phyloP scores from a whole-genome alignment of 2,113 vertebrate genomes.

The Numida meleagris region DNA sequence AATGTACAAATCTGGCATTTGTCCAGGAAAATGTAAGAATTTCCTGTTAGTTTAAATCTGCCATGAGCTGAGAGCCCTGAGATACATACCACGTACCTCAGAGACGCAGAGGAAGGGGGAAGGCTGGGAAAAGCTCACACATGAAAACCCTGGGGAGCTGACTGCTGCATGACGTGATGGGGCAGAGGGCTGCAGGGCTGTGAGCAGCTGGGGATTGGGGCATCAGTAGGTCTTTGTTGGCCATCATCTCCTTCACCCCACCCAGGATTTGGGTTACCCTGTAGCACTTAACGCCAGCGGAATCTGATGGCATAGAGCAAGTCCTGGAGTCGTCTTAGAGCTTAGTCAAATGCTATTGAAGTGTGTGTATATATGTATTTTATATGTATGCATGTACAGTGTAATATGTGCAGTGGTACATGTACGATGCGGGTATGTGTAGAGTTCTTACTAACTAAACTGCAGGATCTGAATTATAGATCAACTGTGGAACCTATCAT shows the following conservation, averaged over 20 bases:
- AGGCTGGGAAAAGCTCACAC: not conserved
- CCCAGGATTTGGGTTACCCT: not conserved
- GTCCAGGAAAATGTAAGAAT: constrained; percentile 36
- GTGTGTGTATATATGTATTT: accelerated
- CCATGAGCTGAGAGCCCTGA: constrained; percentile 5
- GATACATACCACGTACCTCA: not conserved
- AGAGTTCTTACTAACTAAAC: not conserved
- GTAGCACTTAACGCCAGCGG: not conserved
- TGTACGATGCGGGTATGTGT: accelerated
- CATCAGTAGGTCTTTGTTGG: not conserved
- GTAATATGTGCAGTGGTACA: not conserved
- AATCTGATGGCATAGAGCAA: accelerated
- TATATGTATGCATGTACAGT: accelerated
- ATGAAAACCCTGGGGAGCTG: not conserved
- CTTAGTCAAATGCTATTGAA: not conserved
- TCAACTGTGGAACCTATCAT: not conserved
- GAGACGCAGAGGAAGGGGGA: not conserved
- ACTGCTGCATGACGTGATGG: not conserved
- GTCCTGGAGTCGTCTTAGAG: not conserved
- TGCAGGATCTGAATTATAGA: not conserved
- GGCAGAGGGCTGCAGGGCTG: not conserved
- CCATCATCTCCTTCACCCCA: not conserved
- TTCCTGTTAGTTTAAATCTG: constrained; percentile 54
- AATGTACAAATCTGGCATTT: constrained; percentile 1
- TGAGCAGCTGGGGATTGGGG: not conserved